Evolutionary conservation across 2,888 invertebrate species (phyloP), one percentile per base, ranked within the genome.

Genomic region (Tiphia femorata): DNA sequence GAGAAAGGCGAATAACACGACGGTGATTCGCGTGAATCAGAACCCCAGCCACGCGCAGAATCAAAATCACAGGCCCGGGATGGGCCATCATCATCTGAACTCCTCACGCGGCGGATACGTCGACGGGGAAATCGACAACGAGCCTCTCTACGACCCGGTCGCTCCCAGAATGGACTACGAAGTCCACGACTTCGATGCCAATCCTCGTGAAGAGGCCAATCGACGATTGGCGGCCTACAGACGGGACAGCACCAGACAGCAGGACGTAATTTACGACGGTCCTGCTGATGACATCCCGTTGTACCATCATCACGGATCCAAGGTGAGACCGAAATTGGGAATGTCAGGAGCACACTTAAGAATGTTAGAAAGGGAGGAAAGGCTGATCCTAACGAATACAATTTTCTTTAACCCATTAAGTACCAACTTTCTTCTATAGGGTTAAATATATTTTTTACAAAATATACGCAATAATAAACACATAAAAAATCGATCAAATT

Each of bases 61-160:
- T 56, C 65, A 68, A 27, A 67, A 72, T 38, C 64, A 70, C 21
- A 58, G 62, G 40, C 50, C 56, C 6, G 49, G 48, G 14, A 40
- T 19, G 19, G 46, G 62, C 8, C 61, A 51, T 16, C 65, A 48
- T 16, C 69, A 53, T 17, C 62, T 56, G 64, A 57, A 61, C 52
- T 62, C 46, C 20, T 43, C 51, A 23, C 63, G 65, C 6, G 66
- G 64, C 10, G 64, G 62, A 49, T 78, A 77, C 60, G 75, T 77
- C 10, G 75, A 75, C 49, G n/a, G n/a, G n/a, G 76, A 78, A 16
- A 59, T 69, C 46, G 75, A 76, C 49, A 73, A 79, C 47, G 82
- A 83, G 48, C 82, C 83, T 1, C 73, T 83, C 8, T 82, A 83
- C 70, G 83, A 82, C 54, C 83, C 83, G 0, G 83, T 82, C 3